Base-by-base conservation (phyloP, 2,113 vertebrate species). In the Collichthys lucidus region DNA sequence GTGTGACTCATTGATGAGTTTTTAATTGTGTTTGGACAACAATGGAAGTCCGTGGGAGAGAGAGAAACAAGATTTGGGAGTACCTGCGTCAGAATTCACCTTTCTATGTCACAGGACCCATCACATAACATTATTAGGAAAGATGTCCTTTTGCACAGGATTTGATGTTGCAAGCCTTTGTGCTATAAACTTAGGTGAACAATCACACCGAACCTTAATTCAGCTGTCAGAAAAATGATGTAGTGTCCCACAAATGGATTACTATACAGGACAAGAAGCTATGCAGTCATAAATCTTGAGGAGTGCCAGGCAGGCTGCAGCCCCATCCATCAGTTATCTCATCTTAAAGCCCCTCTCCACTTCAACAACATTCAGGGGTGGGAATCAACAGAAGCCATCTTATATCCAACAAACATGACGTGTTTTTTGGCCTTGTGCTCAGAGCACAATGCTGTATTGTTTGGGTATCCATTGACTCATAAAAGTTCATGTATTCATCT, bases 321-420 rank as follows among this genome's bases (percentile, higher is more conserved):
- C 64, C 73, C 55, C 88, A 89, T 92, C 83, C 76, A 89, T 89
- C 91, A 91, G 85, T 26, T 81, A 87, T 90, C 84, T 82, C 82
- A 86, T 88, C 76, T 83, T 56, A 66, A 79, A 83, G 73, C 65
- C 67, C 29, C 74, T 83, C 82, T 71, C 56, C 57, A 52, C 83
- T 44, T n/a, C 78, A 52, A 65, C 49, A 79, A 24, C 64, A 44
- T 64, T 73, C 55, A 42, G 80, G 20, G 44, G 71, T 82, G 66
- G 40, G 61, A 17, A 29, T 75, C 69, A 63, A 55, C 57, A 14
- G 46, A 35, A 77, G 57, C 49, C 26, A 6, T 65, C 24, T n/a
- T 40, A 66, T 22, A 60, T 53, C 15, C 8, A 15, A 11, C 60
- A 66, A 55, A 68, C 64, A n/a, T 40, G 35, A 40, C 1, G 35